Evolutionary conservation across 2,797 vertebrate species (phyloP).

Genomic region (Semotilus atromaculatus): DNA sequence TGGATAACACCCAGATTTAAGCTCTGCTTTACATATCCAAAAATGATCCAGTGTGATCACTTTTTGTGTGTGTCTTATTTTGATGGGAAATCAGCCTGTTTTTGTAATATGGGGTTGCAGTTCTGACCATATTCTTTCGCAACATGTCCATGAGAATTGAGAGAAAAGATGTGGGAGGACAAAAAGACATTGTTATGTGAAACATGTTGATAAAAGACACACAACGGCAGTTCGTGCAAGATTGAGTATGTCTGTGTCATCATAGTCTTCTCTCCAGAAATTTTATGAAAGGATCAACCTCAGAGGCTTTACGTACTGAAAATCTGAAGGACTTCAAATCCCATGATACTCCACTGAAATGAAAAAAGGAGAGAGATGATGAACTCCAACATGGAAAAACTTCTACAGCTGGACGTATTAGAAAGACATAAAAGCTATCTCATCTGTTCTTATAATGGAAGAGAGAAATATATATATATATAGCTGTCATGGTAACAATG

Average conservation of each 20-base stretch:
- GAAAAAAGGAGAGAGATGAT: slow-evolving; percentile 7
- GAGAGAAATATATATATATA: background rate
- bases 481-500: background rate
- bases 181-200: slow-evolving; percentile 29
- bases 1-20: slow-evolving; percentile 14
- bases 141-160: background rate
- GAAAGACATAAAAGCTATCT: background rate
- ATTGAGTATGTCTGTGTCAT: slow-evolving; percentile 11
- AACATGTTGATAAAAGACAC: slow-evolving; percentile 14
- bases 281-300: slow-evolving; percentile 27
- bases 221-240: slow-evolving; percentile 8
- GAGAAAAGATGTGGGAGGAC: slow-evolving; percentile 17
- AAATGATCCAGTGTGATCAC: background rate
- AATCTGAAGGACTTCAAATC: slow-evolving; percentile 20
- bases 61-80: background rate
- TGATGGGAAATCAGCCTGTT: slow-evolving; percentile 32
- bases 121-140: slow-evolving; percentile 19
- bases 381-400: slow-evolving; percentile 5
- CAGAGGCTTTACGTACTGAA: slow-evolving; percentile 6
- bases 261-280: slow-evolving; percentile 6
- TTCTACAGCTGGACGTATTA: background rate
- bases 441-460: background rate
- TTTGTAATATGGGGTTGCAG: slow-evolving; percentile 19
- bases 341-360: slow-evolving; percentile 9
- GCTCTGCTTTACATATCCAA: slow-evolving; percentile 16